Conservation (phyloP, 1,140 invertebrate species). For the Octopus bimaculoides region DNA sequence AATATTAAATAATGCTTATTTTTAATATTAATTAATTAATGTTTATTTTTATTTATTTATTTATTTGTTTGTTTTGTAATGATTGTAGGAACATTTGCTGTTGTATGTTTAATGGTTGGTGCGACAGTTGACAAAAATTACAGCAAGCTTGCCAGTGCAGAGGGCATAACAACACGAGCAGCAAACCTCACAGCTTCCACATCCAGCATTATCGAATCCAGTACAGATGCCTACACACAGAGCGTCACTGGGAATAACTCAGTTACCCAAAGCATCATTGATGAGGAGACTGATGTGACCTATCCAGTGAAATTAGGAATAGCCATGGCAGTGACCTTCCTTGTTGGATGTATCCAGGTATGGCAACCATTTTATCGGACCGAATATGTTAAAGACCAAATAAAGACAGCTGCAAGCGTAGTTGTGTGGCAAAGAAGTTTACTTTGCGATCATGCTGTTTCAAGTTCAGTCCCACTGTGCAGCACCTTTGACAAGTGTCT, state of each 20-base stretch:
- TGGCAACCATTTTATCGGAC: background rate
- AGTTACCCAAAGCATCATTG: background rate
- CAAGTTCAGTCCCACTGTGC: too few species aligned
- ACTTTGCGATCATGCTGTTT: too few species aligned
- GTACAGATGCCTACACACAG: background rate
- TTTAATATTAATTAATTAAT: too few species aligned
- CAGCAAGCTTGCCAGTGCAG: background rate
- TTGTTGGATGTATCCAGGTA: slow-evolving; percentile 45
- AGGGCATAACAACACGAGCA: background rate
- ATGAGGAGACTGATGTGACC: background rate
- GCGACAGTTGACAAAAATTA: slow-evolving; percentile 44
- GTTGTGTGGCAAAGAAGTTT: too few species aligned
- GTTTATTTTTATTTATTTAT: background rate
- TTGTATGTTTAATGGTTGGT: slow-evolving; percentile 58
- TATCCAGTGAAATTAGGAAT: slow-evolving; percentile 37
- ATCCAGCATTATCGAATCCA: background rate
- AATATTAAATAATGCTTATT: too few species aligned
- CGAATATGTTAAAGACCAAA: too few species aligned
- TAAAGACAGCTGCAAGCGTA: too few species aligned
- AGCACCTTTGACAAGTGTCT: too few species aligned
- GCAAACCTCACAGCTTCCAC: background rate
- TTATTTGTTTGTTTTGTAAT: slow-evolving; percentile 10
- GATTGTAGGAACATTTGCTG: slow-evolving; percentile 57
- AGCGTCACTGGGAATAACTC: background rate
- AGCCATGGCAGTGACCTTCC: slow-evolving; percentile 45